Evolutionary conservation across 2,113 vertebrate genomes (phyloP).

Genomic region (Danio rerio): DNA sequence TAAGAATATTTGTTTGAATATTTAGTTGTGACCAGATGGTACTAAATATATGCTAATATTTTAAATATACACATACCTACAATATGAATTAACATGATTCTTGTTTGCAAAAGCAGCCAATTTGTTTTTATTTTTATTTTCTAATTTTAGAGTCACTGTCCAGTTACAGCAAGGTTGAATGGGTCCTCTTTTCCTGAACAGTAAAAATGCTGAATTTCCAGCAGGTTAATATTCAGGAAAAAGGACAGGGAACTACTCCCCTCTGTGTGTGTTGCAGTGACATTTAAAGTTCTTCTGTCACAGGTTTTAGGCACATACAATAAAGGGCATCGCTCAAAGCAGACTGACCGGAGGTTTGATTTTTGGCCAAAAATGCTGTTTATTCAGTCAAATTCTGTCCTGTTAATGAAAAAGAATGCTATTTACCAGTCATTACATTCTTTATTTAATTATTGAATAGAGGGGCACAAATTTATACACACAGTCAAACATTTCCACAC

Average conservation of each 20-base stretch:
- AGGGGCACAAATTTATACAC: no score
- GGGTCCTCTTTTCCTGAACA: not conserved
- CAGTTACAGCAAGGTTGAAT: not conserved
- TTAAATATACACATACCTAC: no score
- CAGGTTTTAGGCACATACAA: not conserved
- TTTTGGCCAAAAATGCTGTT: not conserved
- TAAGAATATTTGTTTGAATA: no score
- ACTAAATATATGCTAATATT: no score
- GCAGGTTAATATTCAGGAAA: not conserved
- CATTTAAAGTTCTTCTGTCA: slow-evolving; percentile 24
- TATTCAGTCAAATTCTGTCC: not conserved
- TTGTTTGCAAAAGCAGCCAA: no score
- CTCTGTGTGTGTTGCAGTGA: not conserved
- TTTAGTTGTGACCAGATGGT: no score
- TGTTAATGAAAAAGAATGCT: not conserved
- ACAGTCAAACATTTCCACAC: no score
- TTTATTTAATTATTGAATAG: not conserved
- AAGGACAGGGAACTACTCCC: not conserved
- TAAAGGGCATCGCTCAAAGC: slow-evolving; percentile 4
- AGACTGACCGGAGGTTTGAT: not conserved
- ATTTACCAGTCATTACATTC: not conserved
- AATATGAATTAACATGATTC: no score
- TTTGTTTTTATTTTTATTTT: no score
- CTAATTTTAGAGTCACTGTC: not conserved
- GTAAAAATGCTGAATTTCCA: not conserved